Base-by-base conservation (phyloP, 2,888 invertebrate genomes). In the Hololepta plana region DNA sequence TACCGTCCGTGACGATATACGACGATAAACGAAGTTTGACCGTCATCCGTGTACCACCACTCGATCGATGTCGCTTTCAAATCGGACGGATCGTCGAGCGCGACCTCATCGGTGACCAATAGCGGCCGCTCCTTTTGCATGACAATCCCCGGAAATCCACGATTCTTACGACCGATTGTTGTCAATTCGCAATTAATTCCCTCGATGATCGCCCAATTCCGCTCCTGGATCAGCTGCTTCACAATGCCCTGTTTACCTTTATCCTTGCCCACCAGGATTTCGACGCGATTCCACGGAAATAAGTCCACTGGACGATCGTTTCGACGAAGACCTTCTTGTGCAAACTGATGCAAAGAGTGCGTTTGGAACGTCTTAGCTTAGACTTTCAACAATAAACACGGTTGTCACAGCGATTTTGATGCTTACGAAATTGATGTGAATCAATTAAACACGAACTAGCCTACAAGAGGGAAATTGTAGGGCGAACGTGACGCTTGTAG, bases 181-280 rank as follows among this genome's bases (percentile, higher is more conserved):
- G 68, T 55, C 11, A 74, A 56, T 48, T 77, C 67, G 46, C 80
- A 79, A 54, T 96, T 91, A 8, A 93, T 62, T 1, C 93, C 93
- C 42, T 87, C 81, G 0, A 95, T 93, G 32, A 76, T 67, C 1
- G 91, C 79, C 91, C 93, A 95, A 60, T 96, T 96, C 15, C 91
- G 65, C 53, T 96, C 95, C 44, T 84, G 72, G 26, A 84, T 65
- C 4, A 87, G 43, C 29, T 47, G 41, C 27, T 46, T 48, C 2
- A 95, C 66, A 5, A 75, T 61, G 4, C 91, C 96, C 44, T 90
- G 85, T 55, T 95, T 80, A 35, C 96, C 91, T 50, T 90, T 91
- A 53, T 98, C 96, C 40, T 65, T 72, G 1, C 98, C 98, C 1
- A 72, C 72, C 50, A 95, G 60, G 17, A 96, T 52, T 58, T 93